These are phyloP conservation scores for Poecile montanus DNA, from an alignment of 2,797 vertebrate genomes.

Conservation along the genomic window DNA sequence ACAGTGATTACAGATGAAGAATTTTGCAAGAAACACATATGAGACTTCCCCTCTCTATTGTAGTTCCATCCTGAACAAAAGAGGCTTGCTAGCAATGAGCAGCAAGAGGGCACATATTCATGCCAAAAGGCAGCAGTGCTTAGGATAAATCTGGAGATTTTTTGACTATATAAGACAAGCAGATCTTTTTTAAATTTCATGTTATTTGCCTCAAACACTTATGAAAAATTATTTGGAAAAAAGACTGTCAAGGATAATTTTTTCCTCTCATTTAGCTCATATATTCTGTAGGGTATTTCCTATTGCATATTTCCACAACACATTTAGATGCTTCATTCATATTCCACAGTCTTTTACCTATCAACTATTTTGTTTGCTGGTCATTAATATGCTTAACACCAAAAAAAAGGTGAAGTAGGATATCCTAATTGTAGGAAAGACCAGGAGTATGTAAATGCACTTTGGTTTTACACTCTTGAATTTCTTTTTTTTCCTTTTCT, in stretches of 20 bases:
- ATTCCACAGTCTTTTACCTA: background rate
- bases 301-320: background rate
- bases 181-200: background rate
- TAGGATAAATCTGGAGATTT: background rate
- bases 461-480: background rate
- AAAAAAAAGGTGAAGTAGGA: background rate
- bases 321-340: background rate
- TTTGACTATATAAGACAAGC: background rate
- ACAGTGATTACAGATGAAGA: background rate
- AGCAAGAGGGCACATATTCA: background rate
- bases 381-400: background rate
- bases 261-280: background rate
- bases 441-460: background rate
- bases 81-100: background rate
- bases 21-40: background rate
- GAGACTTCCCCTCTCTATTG: background rate
- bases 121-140: background rate
- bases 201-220: background rate
- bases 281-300: background rate
- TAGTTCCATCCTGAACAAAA: background rate
- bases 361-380: background rate
- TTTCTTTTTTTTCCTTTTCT: background rate
- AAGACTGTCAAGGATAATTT: background rate
- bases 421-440: background rate
- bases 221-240: background rate